Conservation (phyloP, 2,888 invertebrate genomes). For the Nasonia oneida region DNA sequence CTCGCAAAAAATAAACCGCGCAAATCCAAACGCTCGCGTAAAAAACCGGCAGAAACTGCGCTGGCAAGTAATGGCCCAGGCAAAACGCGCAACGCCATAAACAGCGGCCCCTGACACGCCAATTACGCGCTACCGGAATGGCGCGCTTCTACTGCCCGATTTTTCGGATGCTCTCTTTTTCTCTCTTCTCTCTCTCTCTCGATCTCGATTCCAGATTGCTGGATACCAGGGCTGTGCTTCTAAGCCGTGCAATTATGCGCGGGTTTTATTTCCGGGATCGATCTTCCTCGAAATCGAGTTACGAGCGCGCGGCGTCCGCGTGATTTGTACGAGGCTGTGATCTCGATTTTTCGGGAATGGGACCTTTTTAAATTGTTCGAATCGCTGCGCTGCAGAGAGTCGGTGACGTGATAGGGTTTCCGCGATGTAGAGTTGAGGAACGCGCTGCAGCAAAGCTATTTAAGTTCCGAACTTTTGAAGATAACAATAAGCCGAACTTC, state of each 20-base stretch:
- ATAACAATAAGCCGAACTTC: conserved; percentile 41
- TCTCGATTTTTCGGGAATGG: background rate
- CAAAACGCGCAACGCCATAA: conserved; percentile 50
- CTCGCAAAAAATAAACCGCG: background rate
- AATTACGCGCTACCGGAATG: conserved; percentile 58
- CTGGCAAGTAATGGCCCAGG: conserved; percentile 28
- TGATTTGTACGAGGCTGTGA: background rate
- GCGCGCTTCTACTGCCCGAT: conserved; percentile 47
- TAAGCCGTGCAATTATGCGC: background rate
- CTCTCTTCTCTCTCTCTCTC: conserved; percentile 17
- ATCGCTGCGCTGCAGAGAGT: background rate
- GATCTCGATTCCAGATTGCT: conserved; percentile 35
- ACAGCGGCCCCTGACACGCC: conserved; percentile 60
- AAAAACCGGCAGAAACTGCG: background rate
- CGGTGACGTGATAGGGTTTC: background rate
- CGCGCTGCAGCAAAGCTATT: background rate
- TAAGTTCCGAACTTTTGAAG: conserved; percentile 30
- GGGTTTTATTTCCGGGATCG: too few relatives aligned
- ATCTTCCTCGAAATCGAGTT: too few relatives aligned
- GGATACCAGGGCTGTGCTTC: background rate
- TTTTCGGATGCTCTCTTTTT: conserved; percentile 21
- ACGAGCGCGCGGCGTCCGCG: too few relatives aligned
- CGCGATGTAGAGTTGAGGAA: background rate
- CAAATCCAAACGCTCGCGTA: background rate
- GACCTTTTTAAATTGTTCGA: background rate